These are phyloP conservation scores for Craniophora ligustri DNA, from an alignment of 2,888 invertebrate species.

Conservation along the genomic window DNA sequence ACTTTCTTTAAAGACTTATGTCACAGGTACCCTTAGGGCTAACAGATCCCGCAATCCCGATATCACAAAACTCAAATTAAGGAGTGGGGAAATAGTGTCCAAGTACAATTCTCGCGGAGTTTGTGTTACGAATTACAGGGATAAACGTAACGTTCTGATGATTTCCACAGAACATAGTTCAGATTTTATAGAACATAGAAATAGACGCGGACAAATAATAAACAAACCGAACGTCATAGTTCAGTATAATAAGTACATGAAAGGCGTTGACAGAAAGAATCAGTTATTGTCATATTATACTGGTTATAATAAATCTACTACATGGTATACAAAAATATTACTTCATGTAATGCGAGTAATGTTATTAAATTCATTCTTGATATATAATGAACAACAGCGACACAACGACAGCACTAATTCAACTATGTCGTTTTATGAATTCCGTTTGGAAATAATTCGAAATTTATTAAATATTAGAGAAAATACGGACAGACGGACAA, in stretches of 20 bases:
- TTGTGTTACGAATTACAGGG: slow-evolving; percentile 14
- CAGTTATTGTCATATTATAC: background rate
- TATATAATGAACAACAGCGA: background rate
- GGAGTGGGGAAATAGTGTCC: background rate
- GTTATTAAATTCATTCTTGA: background rate
- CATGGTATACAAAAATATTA: background rate
- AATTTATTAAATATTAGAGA: background rate
- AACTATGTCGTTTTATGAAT: background rate
- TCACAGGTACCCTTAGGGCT: slow-evolving; percentile 27
- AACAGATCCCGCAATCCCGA: slow-evolving; percentile 11
- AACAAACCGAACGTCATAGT: background rate
- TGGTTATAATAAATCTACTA: background rate
- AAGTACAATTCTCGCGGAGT: slow-evolving; percentile 4
- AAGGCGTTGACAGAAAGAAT: background rate
- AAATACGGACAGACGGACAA: background rate
- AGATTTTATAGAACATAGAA: background rate
- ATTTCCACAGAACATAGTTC: slow-evolving; percentile 20
- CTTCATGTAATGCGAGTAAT: too few species aligned
- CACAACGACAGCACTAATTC: background rate
- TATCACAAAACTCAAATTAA: background rate
- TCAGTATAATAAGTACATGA: background rate
- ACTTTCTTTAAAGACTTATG: slow-evolving; percentile 19
- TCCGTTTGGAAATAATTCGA: background rate
- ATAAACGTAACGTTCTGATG: slow-evolving; percentile 19
- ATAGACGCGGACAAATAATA: background rate